Conservation (phyloP, 2,888 invertebrate genomes). For the Laothoe populi region DNA sequence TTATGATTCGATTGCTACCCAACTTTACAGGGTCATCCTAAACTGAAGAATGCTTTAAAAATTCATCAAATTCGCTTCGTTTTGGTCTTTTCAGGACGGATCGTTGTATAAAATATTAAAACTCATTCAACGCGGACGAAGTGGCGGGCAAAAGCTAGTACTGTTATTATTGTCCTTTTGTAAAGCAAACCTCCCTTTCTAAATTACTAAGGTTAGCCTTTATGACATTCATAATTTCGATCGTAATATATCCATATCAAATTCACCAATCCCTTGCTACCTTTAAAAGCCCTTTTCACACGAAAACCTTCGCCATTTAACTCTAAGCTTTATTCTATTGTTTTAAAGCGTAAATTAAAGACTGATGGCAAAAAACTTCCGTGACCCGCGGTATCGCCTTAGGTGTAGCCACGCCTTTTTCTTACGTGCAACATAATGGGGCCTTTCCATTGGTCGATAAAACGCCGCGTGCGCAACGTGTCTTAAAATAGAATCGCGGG, state of each 20-base stretch:
- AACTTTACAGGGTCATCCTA: no score
- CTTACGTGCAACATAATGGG: conserved; percentile 35
- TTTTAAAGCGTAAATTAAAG: neutral
- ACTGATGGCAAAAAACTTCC: conserved; percentile 4
- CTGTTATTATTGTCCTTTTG: no score
- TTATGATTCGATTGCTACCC: no score
- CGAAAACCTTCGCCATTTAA: conserved; percentile 7
- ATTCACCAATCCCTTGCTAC: neutral
- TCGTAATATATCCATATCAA: conserved; percentile 2
- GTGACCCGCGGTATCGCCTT: conserved; percentile 25
- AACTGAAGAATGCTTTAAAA: no score
- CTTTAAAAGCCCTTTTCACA: conserved; percentile 16
- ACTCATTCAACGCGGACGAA: no score
- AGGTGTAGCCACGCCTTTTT: conserved; percentile 35
- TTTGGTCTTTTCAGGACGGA: no score
- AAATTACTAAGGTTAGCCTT: neutral
- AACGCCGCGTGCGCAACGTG: conserved; percentile 43
- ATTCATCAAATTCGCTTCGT: no score
- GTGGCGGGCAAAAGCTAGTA: no score
- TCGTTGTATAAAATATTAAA: no score
- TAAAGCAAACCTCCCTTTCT: no score
- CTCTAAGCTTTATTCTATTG: conserved; percentile 6
- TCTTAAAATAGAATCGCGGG: conserved; percentile 34
- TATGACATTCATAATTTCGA: neutral
- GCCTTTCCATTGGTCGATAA: conserved; percentile 40